Percentiles rank a stretch among this genome's conserved stretches.
Evolutionary conservation across 2,113 vertebrate genomes (phyloP).

Genomic region (Corvus hawaiiensis): DNA sequence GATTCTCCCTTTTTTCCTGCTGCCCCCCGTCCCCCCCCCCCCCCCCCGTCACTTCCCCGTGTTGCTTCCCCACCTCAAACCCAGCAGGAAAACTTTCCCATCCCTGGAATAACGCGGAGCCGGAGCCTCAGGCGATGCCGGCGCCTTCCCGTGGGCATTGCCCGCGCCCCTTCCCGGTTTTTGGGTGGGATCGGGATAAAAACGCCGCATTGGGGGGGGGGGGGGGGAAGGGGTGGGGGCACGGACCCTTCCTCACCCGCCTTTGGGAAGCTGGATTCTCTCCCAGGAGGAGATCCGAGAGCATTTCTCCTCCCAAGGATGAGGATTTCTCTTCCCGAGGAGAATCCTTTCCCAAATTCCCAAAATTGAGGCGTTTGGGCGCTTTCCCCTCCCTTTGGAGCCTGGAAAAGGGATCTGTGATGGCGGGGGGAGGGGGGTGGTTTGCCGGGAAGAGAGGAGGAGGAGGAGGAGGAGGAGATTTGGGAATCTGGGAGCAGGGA

Average conservation of each 20-base stretch:
- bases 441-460: constrained; percentile 12
- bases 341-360: not conserved
- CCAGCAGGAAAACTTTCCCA: not conserved
- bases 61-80: not conserved
- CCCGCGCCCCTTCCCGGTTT: not conserved
- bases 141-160: not conserved
- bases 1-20: not conserved
- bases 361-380: not conserved
- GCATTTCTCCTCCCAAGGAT: not conserved
- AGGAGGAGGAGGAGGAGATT: not conserved
- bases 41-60: not conserved
- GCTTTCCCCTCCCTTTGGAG: not conserved
- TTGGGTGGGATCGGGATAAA: not conserved
- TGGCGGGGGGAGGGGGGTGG: not conserved
- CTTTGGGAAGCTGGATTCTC: not conserved
- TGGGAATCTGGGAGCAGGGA: not conserved
- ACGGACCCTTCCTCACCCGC: not conserved
- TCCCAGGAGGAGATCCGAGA: not conserved
- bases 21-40: not conserved
- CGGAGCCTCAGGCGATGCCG: not conserved
- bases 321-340: not conserved
- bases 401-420: not conserved
- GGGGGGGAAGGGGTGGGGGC: no score
- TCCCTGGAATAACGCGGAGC: not conserved
- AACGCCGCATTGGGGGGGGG: not conserved